These are phyloP conservation scores for Yponomeuta plumbellus DNA, from an alignment of 2,888 invertebrate genomes.

Conservation along the genomic window DNA sequence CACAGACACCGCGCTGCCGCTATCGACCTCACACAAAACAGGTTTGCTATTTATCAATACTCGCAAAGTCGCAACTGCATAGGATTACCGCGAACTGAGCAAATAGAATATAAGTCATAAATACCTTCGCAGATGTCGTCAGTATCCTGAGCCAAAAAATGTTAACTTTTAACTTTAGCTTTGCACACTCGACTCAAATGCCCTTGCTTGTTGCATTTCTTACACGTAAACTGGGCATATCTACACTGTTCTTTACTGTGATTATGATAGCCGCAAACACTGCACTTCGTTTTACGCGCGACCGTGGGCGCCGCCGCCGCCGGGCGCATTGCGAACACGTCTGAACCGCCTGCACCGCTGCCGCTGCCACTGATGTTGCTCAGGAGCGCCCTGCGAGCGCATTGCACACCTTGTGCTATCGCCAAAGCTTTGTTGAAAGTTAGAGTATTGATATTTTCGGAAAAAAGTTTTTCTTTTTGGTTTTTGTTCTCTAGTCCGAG, in stretches of 20 bases:
- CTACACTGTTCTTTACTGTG: conserved; percentile 18
- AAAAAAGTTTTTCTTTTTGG: conserved; percentile 25
- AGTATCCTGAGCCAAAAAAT: conserved; percentile 16
- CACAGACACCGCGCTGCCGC: conserved; percentile 22
- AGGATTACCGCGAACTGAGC: conserved; percentile 17
- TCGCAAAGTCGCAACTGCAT: conserved; percentile 19
- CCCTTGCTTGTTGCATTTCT: conserved; percentile 21
- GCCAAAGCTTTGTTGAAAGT: conserved; percentile 23
- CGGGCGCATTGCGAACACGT: neutral
- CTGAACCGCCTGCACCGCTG: neutral
- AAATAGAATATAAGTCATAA: conserved; percentile 19
- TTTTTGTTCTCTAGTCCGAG: conserved; percentile 23
- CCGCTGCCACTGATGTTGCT: neutral
- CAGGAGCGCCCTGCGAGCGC: conserved; percentile 18
- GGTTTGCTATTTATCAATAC: conserved; percentile 14
- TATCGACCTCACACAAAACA: conserved; percentile 20
- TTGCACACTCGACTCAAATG: conserved; percentile 20
- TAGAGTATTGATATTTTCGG: conserved; percentile 19
- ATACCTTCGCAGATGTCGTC: conserved; percentile 19
- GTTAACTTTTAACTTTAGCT: neutral
- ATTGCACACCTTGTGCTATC: conserved; percentile 23
- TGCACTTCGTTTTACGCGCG: conserved; percentile 3
- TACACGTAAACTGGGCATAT: conserved; percentile 15
- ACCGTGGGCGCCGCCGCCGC: neutral
- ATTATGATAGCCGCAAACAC: conserved; percentile 19